Evolutionary conservation across 2,888 invertebrate species (phyloP).

Genomic region (Salpingus planirostris): DNA sequence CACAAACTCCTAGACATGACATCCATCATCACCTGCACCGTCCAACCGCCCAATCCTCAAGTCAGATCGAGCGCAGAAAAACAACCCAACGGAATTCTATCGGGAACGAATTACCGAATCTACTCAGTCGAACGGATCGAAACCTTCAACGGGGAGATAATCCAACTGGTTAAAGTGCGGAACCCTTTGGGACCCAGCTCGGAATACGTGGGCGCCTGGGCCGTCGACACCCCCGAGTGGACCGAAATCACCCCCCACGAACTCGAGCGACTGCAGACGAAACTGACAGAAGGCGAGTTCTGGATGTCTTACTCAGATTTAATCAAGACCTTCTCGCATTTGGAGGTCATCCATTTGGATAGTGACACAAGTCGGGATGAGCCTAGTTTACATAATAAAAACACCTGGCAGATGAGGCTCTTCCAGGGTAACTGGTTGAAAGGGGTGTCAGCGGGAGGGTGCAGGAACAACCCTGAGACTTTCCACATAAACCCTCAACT

Average conservation of each 20-base stretch:
- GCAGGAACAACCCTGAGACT: constrained; percentile 82
- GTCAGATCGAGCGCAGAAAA: constrained; percentile 45
- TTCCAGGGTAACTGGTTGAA: constrained; percentile 72
- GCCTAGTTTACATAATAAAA: constrained; percentile 64
- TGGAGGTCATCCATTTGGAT: constrained; percentile 81
- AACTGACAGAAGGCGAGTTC: constrained; percentile 38
- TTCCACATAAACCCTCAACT: constrained; percentile 91
- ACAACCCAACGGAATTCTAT: constrained; percentile 56
- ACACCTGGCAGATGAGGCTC: constrained; percentile 80
- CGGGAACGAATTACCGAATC: constrained; percentile 72
- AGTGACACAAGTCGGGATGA: constrained; percentile 81
- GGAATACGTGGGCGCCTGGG: constrained; percentile 64
- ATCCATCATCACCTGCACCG: constrained; percentile 73
- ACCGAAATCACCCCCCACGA: constrained; percentile 65
- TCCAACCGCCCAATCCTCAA: constrained; percentile 46
- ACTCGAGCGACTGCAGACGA: constrained; percentile 57
- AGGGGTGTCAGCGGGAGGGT: constrained; percentile 84
- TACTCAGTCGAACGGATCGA: constrained; percentile 66
- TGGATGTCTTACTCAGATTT: constrained; percentile 80
- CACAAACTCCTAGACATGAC: constrained; percentile 69
- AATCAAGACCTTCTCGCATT: constrained; percentile 67
- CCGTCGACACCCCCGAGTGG: constrained; percentile 63
- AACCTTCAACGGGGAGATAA: constrained; percentile 59
- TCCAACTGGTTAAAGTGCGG: constrained; percentile 61
- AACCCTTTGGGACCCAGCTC: constrained; percentile 57